Base-by-base conservation (phyloP, 2,888 invertebrate genomes). In the Ctena decussata region DNA sequence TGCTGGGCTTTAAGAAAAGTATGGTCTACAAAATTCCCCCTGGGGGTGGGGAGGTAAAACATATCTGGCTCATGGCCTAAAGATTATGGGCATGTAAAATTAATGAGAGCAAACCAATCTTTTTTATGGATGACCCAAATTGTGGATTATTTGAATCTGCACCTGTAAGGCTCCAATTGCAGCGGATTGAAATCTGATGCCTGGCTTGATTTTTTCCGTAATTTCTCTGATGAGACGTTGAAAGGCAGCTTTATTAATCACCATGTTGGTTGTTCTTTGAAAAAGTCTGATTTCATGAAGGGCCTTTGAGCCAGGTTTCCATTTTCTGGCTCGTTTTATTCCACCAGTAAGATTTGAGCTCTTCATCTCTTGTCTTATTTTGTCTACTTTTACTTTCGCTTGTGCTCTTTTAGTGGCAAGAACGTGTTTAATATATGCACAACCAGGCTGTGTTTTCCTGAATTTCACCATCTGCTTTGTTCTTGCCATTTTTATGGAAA, bases 141-240 rank as follows among this genome's bases (percentile, higher is more conserved):
- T n/a, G n/a, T n/a, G n/a, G n/a, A n/a, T n/a, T 12, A 44, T 18
- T 12, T 44, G 44, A 30, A 18, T 1, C n/a, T n/a, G n/a, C 39
- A 84, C 87, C 82, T 84, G 87, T 41, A 84, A 46, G n/a, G 82
- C 87, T 27, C 41, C 73, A 3, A 84, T 35, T 27, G 87, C 87
- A 24, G 77, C 79, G 15, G 80, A 71, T 41, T 87, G 82, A 41
- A 87, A 75, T 65, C 82, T 74, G 15, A 82, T 57, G 46, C 32
- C 72, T n/a, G 39, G 12, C 1, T 53, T 72, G 6, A 71, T 60
- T 27, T 73, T 65, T 35, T 32, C 27, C 18, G 72, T 32, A 24
- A 85, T 65, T 39, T 85, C 53, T 70, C 71, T 84, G 15, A 87
- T 82, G 49, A 87, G 53, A 30, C 85, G 70, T 35, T 87, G 87